A percentile compares a stretch with the other conserved stretches of the same genome.
These are phyloP conservation scores for Pteria penguin DNA, from an alignment of 2,888 invertebrate species.

Conservation along the genomic window DNA sequence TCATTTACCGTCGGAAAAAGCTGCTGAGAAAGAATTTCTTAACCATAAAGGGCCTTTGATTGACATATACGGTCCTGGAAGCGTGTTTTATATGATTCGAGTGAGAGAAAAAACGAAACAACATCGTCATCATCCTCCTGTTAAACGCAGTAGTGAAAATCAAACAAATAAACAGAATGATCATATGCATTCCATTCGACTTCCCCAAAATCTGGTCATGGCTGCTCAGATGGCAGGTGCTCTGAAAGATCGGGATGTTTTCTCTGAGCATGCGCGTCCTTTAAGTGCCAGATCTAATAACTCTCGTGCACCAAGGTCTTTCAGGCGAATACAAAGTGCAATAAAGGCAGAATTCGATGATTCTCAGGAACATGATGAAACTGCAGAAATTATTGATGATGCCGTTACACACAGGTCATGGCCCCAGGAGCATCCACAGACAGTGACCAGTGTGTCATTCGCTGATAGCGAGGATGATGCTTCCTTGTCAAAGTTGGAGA, in stretches of 20 bases:
- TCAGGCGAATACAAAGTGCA: conserved; percentile 60
- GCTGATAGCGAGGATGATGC: conserved; percentile 62
- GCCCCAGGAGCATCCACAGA: conserved; percentile 17
- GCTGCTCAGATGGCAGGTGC: conserved; percentile 58
- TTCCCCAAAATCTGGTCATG: conserved; percentile 56
- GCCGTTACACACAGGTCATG: conserved; percentile 33
- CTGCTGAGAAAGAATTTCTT: conserved; percentile 69
- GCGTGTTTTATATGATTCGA: conserved; percentile 76
- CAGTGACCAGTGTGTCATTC: conserved; percentile 28
- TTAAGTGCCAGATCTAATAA: conserved; percentile 18
- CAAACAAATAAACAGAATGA: conserved; percentile 34
- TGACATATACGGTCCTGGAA: conserved; percentile 77
- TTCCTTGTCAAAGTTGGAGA: conserved; percentile 66
- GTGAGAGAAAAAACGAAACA: conserved; percentile 59
- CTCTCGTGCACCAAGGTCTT: conserved; percentile 42
- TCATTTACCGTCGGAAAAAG: conserved; percentile 58
- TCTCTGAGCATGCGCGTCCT: conserved; percentile 37
- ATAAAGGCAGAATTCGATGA: conserved; percentile 26
- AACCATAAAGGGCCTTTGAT: conserved; percentile 74
- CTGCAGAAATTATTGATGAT: conserved; percentile 22
- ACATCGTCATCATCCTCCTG: conserved; percentile 44
- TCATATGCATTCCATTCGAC: conserved; percentile 52
- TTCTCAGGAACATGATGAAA: too few relatives aligned
- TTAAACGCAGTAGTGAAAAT: conserved; percentile 10
- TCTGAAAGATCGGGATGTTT: conserved; percentile 48